These are phyloP conservation scores for Petrolisthes manimaculis DNA, from an alignment of 2,888 invertebrate species.

Conservation along the genomic window DNA sequence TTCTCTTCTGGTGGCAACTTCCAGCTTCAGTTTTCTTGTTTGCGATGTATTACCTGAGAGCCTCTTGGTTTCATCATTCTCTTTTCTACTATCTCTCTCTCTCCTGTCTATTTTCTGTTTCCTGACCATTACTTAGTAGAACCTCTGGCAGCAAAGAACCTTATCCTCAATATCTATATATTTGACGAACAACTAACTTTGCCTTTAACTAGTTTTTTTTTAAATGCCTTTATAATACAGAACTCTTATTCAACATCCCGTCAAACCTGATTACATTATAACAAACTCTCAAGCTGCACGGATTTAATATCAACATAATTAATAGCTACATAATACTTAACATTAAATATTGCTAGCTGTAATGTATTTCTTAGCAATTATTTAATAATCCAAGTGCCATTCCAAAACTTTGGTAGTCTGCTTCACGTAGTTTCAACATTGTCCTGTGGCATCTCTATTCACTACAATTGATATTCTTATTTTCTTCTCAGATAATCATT, in stretches of 20 bases:
- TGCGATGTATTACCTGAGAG: slow-evolving; percentile 12
- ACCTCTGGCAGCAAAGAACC: not conserved
- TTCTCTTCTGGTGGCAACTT: not conserved
- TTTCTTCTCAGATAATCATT: not conserved
- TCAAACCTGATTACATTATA: too few relatives aligned
- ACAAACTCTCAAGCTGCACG: too few relatives aligned
- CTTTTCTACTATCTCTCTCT: not conserved
- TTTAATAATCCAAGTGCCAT: too few relatives aligned
- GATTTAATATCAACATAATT: too few relatives aligned
- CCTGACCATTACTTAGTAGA: not conserved
- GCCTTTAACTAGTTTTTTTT: not conserved
- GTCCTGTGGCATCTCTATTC: too few relatives aligned
- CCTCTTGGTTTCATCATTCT: not conserved
- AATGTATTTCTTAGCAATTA: too few relatives aligned
- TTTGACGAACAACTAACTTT: not conserved
- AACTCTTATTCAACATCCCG: too few relatives aligned
- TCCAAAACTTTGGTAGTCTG: too few relatives aligned
- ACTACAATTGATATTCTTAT: not conserved
- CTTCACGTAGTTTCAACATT: too few relatives aligned
- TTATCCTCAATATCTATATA: not conserved
- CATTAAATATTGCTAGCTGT: too few relatives aligned
- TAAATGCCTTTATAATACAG: too few relatives aligned
- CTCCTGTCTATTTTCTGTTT: not conserved
- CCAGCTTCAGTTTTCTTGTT: not conserved
- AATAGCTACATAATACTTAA: too few relatives aligned